These are phyloP conservation scores for Pherbina coryleti DNA, from an alignment of 2,888 invertebrate genomes.

Conservation along the genomic window DNA sequence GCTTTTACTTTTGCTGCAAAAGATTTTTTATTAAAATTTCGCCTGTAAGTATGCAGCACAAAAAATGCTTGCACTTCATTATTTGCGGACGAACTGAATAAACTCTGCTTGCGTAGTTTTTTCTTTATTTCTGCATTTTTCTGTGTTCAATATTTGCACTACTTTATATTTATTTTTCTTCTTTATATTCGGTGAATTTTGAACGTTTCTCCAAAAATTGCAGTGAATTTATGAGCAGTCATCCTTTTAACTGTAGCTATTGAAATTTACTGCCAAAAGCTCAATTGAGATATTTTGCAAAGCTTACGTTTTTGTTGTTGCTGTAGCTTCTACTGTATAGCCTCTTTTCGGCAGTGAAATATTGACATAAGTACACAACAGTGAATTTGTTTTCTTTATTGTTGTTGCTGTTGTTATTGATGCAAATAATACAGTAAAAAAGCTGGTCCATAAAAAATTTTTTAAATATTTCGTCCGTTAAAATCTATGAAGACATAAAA, in stretches of 20 bases:
- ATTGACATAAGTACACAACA: not conserved
- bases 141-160: not conserved
- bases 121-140: not conserved
- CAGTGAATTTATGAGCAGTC: slow-evolving; percentile 30
- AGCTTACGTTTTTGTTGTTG: not conserved
- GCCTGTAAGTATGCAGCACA: not conserved
- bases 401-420: not conserved
- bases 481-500: too few species aligned
- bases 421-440: not conserved
- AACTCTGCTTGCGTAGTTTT: not conserved
- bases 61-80: too few species aligned
- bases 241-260: slow-evolving; percentile 35
- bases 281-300: slow-evolving; percentile 31
- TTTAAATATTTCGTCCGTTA: not conserved
- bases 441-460: not conserved
- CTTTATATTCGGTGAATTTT: not conserved
- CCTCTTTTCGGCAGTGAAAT: not conserved
- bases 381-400: not conserved
- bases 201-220: not conserved
- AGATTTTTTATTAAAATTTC: not conserved
- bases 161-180: not conserved
- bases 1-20: too few species aligned
- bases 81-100: too few species aligned
- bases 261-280: slow-evolving; percentile 35
- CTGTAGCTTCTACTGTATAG: not conserved